Evolutionary conservation across 2,113 vertebrate species (phyloP), one percentile per base, ranked within the genome.

Genomic region (Xyliphius kryptos): DNA sequence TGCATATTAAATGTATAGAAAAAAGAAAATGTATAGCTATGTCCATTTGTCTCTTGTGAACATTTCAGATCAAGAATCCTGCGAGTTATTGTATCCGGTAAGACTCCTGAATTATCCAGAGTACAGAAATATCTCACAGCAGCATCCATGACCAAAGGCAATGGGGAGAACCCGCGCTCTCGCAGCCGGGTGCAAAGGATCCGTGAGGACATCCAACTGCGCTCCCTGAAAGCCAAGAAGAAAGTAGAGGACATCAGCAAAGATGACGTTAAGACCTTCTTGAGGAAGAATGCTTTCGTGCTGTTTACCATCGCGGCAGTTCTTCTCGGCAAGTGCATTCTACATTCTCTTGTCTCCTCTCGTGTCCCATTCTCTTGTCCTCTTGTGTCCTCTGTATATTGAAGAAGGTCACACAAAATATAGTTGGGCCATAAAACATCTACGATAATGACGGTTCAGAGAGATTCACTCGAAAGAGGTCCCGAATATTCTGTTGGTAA

Each of bases 161-260:
- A 82, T 49, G 84, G 81, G 75, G 89, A 91, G 78, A 88, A 90
- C 69, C 78, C 87, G 43, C 80, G 79, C 69, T 21, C 71, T 2
- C 83, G 77, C 56, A 89, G 81, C 79, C 89, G 83, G 74, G 93
- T 97, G 90, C 92, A 95, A 66, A 87, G 89, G 22, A 70, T 97
- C 78, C 92, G 93, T 59, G 90, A 96, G 77, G 83, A 90, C 14
- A 91, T 97, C 47, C 88, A 94, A 64, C 90, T 93, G 71, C 92
- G 93, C 71, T 91, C 95, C 1, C 88, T 94, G 69, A 82, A 90
- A 83, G 95, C 95, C 1, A 97, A 92, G 85, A 94, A 93, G 85
- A 97, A 91, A 84, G 90, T 98, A 55, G 92, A 95, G 70, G 93
- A 89, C 79, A 90, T 98, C 78, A 95, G 90, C 32, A 95, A 92